phyloP scores from a whole-genome alignment of 2,113 vertebrate species.

The Recurvirostra avosetta region DNA sequence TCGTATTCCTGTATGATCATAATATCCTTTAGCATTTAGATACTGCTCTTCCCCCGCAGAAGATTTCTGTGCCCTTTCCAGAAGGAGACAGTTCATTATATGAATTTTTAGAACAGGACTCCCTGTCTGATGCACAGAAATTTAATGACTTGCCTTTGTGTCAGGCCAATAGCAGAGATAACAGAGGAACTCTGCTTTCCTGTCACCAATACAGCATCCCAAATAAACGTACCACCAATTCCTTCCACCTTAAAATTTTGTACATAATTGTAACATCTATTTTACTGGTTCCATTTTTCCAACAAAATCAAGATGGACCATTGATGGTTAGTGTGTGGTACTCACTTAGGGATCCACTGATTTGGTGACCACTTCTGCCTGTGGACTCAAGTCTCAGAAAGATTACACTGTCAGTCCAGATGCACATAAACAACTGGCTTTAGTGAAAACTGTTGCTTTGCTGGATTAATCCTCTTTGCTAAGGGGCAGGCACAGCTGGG shows the following conservation, averaged over 20 bases:
- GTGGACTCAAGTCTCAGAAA: background rate
- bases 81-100: background rate
- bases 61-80: background rate
- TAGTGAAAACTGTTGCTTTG: background rate
- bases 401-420: background rate
- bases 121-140: background rate
- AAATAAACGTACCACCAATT: background rate
- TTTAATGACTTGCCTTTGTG: background rate
- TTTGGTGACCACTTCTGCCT: background rate
- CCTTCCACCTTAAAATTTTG: background rate
- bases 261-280: background rate
- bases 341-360: background rate
- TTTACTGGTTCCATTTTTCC: background rate
- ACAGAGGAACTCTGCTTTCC: background rate
- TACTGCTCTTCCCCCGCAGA: background rate
- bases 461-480: background rate
- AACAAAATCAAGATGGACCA: background rate
- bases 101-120: background rate
- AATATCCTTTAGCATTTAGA: background rate
- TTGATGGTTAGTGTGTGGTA: background rate
- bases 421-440: background rate
- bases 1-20: background rate
- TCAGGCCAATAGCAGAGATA: background rate
- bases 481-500: background rate
- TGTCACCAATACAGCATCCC: background rate